Percentiles rank a stretch among this genome's conserved stretches.
Evolutionary conservation across 2,797 vertebrate species (phyloP).

Genomic region (Poliocrania exsul): DNA sequence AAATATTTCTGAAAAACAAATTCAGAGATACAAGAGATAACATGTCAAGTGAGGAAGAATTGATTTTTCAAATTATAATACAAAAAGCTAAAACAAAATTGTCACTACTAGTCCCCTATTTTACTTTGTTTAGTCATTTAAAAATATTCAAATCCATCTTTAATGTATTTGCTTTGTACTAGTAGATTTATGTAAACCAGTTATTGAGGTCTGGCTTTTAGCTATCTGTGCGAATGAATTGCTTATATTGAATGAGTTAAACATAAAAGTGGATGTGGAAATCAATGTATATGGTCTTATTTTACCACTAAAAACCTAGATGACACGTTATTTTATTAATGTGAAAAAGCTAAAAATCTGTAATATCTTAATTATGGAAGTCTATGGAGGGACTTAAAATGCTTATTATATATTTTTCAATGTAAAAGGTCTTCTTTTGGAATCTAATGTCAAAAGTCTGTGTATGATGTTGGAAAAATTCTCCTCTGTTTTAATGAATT

Average conservation of each 20-base stretch:
- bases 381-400: background rate
- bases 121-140: background rate
- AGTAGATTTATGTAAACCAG: background rate
- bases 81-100: background rate
- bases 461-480: background rate
- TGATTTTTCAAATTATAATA: background rate
- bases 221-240: background rate
- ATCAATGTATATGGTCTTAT: background rate
- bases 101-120: background rate
- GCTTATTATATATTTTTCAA: background rate
- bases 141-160: background rate
- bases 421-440: background rate
- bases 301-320: background rate
- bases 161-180: background rate
- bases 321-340: background rate
- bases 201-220: background rate
- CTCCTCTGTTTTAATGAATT: background rate
- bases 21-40: fast-evolving
- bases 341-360: background rate
- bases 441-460: background rate
- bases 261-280: background rate
- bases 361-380: background rate
- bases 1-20: background rate
- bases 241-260: background rate
- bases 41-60: background rate